phyloP scores from a whole-genome alignment of 1,140 invertebrate species.

The Drosophila sechellia region DNA sequence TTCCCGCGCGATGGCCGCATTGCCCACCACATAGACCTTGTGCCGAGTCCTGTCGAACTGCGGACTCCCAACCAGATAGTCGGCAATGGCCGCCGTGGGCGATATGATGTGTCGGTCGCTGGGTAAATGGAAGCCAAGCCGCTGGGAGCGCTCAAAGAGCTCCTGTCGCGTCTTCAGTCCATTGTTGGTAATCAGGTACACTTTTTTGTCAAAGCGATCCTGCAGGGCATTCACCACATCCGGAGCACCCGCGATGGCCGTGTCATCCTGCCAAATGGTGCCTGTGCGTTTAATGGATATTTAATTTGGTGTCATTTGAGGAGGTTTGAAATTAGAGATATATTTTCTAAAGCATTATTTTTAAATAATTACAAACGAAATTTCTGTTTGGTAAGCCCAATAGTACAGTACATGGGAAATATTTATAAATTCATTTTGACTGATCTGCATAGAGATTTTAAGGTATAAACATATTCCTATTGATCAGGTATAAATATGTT shows the following conservation, averaged over 20 bases:
- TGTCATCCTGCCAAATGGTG: constrained; percentile 92
- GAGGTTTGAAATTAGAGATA: neutral
- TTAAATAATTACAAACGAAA: too few species aligned
- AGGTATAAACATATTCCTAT: too few species aligned
- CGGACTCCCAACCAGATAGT: constrained; percentile 89
- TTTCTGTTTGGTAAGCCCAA: too few species aligned
- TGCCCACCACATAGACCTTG: constrained; percentile 95
- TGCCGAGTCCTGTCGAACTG: constrained; percentile 87
- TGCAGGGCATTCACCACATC: constrained; percentile 90
- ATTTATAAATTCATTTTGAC: too few species aligned
- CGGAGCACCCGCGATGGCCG: constrained; percentile 89
- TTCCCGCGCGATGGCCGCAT: constrained; percentile 91
- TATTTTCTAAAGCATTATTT: neutral
- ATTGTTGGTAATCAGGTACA: constrained; percentile 97
- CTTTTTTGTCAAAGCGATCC: constrained; percentile 89
- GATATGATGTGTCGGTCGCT: constrained; percentile 93
- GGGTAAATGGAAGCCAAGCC: constrained; percentile 89
- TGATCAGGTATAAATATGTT: neutral
- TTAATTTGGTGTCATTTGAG: neutral
- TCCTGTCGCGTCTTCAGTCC: constrained; percentile 94
- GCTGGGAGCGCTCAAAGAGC: constrained; percentile 91
- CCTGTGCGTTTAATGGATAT: constrained; percentile 85
- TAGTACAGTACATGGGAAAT: too few species aligned
- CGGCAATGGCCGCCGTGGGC: constrained; percentile 92
- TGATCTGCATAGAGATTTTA: too few species aligned